phyloP scores from a whole-genome alignment of 2,797 vertebrate species.

The Molossus alvarezi region DNA sequence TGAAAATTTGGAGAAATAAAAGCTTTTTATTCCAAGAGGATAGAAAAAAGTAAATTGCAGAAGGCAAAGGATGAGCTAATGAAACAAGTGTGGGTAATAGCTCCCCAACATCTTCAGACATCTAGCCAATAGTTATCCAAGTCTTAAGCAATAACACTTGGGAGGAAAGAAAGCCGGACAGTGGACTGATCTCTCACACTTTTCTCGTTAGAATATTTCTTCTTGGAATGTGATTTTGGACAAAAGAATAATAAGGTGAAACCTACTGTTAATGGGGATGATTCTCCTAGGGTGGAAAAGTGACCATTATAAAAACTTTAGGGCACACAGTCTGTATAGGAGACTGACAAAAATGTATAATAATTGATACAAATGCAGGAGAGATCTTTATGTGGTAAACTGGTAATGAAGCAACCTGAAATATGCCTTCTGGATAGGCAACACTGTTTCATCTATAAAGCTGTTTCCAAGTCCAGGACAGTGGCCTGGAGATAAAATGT shows the following conservation, averaged over 20 bases:
- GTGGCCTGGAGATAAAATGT: not conserved
- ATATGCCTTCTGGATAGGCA: not conserved
- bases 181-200: not conserved
- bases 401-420: not conserved
- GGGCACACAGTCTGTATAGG: not conserved
- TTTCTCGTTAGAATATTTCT: not conserved
- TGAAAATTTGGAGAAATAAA: not conserved
- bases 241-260: not conserved
- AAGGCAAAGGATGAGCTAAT: not conserved
- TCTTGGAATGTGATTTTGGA: not conserved
- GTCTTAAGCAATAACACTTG: not conserved
- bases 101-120: not conserved
- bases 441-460: slow-evolving; percentile 39
- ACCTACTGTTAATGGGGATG: not conserved
- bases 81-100: not conserved
- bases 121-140: not conserved
- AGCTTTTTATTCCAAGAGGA: not conserved
- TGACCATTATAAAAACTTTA: not conserved
- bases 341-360: not conserved
- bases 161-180: not conserved
- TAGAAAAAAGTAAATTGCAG: not conserved
- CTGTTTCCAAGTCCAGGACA: not conserved
- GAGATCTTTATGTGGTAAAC: not conserved
- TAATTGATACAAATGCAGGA: not conserved
- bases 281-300: not conserved